Percentiles rank a stretch among this genome's conserved stretches.
Conservation (phyloP, 2,888 invertebrate genomes). For the Calliphora vomitoria region DNA sequence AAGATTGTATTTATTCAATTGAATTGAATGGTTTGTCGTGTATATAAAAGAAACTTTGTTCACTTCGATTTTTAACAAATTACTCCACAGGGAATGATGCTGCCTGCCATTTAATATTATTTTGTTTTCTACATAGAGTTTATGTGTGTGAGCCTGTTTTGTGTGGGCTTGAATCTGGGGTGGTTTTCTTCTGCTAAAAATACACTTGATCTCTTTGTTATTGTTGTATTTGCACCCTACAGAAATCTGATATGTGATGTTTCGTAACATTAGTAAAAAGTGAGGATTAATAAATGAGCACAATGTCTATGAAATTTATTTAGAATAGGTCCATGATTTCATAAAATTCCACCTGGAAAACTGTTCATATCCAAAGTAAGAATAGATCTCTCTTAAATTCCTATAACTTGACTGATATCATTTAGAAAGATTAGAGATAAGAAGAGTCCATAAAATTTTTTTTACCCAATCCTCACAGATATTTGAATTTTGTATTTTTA, state of each 20-base stretch:
- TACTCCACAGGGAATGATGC: slow-evolving; percentile 83
- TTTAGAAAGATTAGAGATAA: too few species aligned
- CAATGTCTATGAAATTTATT: too few species aligned
- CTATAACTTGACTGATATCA: too few species aligned
- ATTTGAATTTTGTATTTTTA: too few species aligned
- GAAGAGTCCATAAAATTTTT: too few species aligned
- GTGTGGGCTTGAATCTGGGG: slow-evolving; percentile 37
- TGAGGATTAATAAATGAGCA: too few species aligned
- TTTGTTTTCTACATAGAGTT: slow-evolving; percentile 18
- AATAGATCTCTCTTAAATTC: too few species aligned
- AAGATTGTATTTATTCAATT: slow-evolving; percentile 64
- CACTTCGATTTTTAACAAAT: slow-evolving; percentile 77
- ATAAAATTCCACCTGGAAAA: too few species aligned
- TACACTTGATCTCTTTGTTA: slow-evolving; percentile 64
- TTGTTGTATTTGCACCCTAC: background rate
- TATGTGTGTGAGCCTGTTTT: background rate
- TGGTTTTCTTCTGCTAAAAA: slow-evolving; percentile 10
- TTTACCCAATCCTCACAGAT: too few species aligned
- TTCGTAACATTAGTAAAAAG: too few species aligned
- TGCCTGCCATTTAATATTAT: slow-evolving; percentile 74
- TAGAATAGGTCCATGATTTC: too few species aligned
- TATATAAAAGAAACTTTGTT: slow-evolving; percentile 70
- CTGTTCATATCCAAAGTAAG: too few species aligned
- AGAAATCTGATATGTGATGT: background rate
- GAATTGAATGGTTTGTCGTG: slow-evolving; percentile 75